Evolutionary conservation across 2,113 vertebrate species (phyloP).

Genomic region (Platycercus adscitus): DNA sequence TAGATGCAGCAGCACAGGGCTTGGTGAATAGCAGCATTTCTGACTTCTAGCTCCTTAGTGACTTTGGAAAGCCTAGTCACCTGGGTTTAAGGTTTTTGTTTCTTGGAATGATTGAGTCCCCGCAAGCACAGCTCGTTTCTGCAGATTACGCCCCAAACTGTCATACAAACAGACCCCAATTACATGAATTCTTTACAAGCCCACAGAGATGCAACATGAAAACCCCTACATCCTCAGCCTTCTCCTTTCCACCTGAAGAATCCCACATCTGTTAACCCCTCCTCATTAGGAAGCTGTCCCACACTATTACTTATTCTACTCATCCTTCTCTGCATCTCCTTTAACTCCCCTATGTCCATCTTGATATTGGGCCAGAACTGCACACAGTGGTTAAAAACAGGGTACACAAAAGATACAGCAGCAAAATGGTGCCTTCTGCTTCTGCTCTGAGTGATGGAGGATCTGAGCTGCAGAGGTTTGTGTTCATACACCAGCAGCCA

Average conservation of each 20-base stretch:
- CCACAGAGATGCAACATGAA: constrained; percentile 75
- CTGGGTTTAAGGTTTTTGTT: constrained; percentile 75
- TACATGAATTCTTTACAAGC: constrained; percentile 76
- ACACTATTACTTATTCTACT: background rate
- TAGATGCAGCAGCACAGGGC: background rate
- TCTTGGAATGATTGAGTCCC: constrained; percentile 78
- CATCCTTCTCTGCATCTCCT: background rate
- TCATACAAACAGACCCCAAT: constrained; percentile 79
- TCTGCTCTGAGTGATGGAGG: background rate
- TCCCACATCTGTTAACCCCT: background rate
- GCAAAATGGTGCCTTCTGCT: background rate
- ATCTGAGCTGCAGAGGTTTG: background rate
- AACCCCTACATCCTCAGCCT: background rate
- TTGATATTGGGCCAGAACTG: background rate
- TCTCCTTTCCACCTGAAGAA: background rate
- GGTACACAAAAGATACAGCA: background rate
- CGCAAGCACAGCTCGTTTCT: constrained; percentile 83
- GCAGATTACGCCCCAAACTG: constrained; percentile 79
- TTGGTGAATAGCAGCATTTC: background rate
- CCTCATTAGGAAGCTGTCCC: background rate
- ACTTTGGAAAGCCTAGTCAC: background rate
- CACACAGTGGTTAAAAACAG: background rate
- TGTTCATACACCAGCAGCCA: background rate
- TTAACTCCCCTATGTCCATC: background rate
- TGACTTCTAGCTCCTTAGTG: background rate